Percentiles rank a stretch among this genome's conserved stretches.
phyloP scores from a whole-genome alignment of 2,113 vertebrate genomes.

The Bujurquina vittata region DNA sequence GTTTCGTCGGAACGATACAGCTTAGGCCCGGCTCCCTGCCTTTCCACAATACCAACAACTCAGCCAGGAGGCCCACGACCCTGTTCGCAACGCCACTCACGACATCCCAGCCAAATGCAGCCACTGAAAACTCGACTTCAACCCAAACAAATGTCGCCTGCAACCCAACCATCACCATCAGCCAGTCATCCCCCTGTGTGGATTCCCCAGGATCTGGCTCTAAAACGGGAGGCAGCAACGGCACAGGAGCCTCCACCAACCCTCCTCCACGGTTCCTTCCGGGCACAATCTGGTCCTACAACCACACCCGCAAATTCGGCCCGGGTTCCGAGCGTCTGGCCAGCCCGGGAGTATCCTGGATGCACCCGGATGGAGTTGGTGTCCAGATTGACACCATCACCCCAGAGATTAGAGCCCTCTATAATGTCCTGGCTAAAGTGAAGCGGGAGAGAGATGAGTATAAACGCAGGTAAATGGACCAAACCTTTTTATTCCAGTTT shows the following conservation, averaged over 20 bases:
- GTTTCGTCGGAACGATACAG: slow-evolving; percentile 86
- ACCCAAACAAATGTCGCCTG: slow-evolving; percentile 35
- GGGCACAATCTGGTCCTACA: slow-evolving; percentile 96
- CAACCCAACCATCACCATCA: slow-evolving; percentile 69
- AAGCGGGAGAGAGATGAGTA: slow-evolving; percentile 96
- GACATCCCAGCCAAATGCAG: slow-evolving; percentile 61
- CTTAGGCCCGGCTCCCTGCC: slow-evolving; percentile 78
- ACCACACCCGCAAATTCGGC: slow-evolving; percentile 88
- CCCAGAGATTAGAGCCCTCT: slow-evolving; percentile 96
- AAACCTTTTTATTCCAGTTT: slow-evolving; percentile 18
- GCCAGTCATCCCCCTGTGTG: slow-evolving; percentile 74
- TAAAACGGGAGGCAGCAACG: slow-evolving; percentile 39
- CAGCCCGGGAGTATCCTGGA: slow-evolving; percentile 92
- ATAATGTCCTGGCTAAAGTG: slow-evolving; percentile 97
- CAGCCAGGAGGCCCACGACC: slow-evolving; percentile 77
- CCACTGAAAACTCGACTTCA: slow-evolving; percentile 32
- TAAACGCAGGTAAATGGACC: slow-evolving; percentile 89
- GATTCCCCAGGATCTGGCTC: slow-evolving; percentile 69
- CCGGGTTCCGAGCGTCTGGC: slow-evolving; percentile 87
- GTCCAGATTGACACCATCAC: slow-evolving; percentile 99
- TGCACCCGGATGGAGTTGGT: slow-evolving; percentile 94
- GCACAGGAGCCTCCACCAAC: slow-evolving; percentile 60
- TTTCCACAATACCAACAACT: slow-evolving; percentile 81
- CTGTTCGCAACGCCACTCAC: slow-evolving; percentile 70
- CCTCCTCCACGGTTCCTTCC: slow-evolving; percentile 86